These are phyloP conservation scores for Myopa testacea DNA, from an alignment of 2,888 invertebrate species.

Conservation along the genomic window DNA sequence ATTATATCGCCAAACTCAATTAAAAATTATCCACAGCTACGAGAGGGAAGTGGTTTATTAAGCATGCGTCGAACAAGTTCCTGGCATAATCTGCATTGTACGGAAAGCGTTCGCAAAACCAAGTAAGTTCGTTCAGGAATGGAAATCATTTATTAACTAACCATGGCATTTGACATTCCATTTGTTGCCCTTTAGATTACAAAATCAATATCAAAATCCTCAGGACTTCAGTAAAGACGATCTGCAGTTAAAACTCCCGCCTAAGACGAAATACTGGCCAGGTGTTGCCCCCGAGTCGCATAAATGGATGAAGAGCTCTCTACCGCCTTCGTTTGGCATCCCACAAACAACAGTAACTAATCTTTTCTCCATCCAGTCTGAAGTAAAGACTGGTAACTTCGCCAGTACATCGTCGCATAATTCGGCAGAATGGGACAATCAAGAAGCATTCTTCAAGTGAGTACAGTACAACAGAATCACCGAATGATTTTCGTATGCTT, in stretches of 20 bases:
- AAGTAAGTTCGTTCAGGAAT: constrained; percentile 47
- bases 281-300: constrained; percentile 70
- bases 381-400: constrained; percentile 38
- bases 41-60: constrained; percentile 11
- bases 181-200: constrained; percentile 29
- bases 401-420: constrained; percentile 27
- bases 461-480: constrained; percentile 32
- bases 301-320: constrained; percentile 42
- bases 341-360: constrained; percentile 65
- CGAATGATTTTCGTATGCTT: not conserved
- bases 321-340: constrained; percentile 77
- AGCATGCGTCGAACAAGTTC: constrained; percentile 61
- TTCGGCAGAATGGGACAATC: constrained; percentile 67
- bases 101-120: constrained; percentile 52
- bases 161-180: not conserved
- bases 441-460: constrained; percentile 73
- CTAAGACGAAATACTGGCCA: constrained; percentile 82
- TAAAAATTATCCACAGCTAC: constrained; percentile 50
- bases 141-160: constrained; percentile 11
- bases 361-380: not conserved
- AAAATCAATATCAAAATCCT: constrained; percentile 33
- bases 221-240: constrained; percentile 54
- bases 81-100: constrained; percentile 62
- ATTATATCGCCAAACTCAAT: constrained; percentile 31
- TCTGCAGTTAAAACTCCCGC: constrained; percentile 75